Percentiles rank a stretch among this genome's conserved stretches.
These are phyloP conservation scores for Apotomis betuletana DNA, from an alignment of 2,888 invertebrate genomes.

Conservation along the genomic window DNA sequence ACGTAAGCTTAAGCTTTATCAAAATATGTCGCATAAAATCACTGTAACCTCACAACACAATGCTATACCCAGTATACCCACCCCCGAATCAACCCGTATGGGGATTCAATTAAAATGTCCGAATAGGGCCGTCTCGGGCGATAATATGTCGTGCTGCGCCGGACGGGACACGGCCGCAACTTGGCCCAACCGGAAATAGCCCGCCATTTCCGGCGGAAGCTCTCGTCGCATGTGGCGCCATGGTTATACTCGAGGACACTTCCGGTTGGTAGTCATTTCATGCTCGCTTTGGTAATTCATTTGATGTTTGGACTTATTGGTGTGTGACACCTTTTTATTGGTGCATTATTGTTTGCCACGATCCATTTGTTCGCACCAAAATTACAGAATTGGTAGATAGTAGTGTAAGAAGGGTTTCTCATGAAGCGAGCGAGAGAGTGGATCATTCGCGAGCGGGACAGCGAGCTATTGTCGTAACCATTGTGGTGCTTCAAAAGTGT, in stretches of 20 bases:
- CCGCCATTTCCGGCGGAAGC: constrained; percentile 43
- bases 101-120: constrained; percentile 39
- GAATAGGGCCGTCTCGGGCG: constrained; percentile 34
- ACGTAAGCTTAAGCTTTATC: too few relatives aligned
- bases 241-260: constrained; percentile 40
- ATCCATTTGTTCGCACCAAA: too few relatives aligned
- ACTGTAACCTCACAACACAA: background rate
- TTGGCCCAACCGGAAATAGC: constrained; percentile 41
- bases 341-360: too few relatives aligned
- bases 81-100: background rate
- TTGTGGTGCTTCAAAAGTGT: too few relatives aligned
- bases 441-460: too few relatives aligned
- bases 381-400: too few relatives aligned
- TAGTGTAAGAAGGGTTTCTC: too few relatives aligned
- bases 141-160: constrained; percentile 38
- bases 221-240: constrained; percentile 43
- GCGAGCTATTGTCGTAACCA: too few relatives aligned
- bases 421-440: too few relatives aligned
- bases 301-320: constrained; percentile 23
- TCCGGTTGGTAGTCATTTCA: constrained; percentile 39
- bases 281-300: constrained; percentile 41
- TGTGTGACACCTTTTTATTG: background rate
- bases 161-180: constrained; percentile 43
- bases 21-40: background rate
- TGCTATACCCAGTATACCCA: background rate